Conservation (phyloP, 2,888 invertebrate genomes). For the Dastarcus helophoroides region DNA sequence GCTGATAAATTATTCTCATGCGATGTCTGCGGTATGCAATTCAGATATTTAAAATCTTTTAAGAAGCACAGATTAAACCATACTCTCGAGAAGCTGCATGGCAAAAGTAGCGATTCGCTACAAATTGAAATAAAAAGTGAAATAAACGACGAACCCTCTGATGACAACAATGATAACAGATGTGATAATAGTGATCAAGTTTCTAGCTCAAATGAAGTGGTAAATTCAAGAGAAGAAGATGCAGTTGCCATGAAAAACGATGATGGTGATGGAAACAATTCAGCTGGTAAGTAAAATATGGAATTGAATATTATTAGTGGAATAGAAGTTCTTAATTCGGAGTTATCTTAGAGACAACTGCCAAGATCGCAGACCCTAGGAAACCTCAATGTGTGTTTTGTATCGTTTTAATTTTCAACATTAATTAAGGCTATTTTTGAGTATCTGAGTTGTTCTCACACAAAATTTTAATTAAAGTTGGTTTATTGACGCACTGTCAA, state of each 20-base stretch:
- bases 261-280: conserved; percentile 18
- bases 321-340: too few species aligned
- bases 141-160: conserved; percentile 11
- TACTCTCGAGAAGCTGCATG: conserved; percentile 70
- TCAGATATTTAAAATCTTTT: conserved; percentile 77
- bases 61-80: conserved; percentile 83
- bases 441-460: too few species aligned
- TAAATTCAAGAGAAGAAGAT: conserved; percentile 37
- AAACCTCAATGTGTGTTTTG: too few species aligned
- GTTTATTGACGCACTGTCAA: too few species aligned
- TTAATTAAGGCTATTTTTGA: too few species aligned
- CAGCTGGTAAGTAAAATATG: conserved; percentile 8
- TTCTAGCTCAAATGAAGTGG: conserved; percentile 36
- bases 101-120: conserved; percentile 39
- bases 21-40: conserved; percentile 88
- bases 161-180: conserved; percentile 20
- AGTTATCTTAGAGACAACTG: too few species aligned
- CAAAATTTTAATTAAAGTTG: too few species aligned
- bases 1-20: conserved; percentile 85
- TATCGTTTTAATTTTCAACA: too few species aligned
- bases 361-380: too few species aligned
- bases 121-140: conserved; percentile 13
- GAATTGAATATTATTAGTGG: too few species aligned
- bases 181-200: conserved; percentile 32
- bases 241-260: conserved; percentile 23